Percentiles rank a stretch among this genome's conserved stretches.
Conservation (phyloP, 2,797 vertebrate species). For the Cynodonichthys magdalenae region DNA sequence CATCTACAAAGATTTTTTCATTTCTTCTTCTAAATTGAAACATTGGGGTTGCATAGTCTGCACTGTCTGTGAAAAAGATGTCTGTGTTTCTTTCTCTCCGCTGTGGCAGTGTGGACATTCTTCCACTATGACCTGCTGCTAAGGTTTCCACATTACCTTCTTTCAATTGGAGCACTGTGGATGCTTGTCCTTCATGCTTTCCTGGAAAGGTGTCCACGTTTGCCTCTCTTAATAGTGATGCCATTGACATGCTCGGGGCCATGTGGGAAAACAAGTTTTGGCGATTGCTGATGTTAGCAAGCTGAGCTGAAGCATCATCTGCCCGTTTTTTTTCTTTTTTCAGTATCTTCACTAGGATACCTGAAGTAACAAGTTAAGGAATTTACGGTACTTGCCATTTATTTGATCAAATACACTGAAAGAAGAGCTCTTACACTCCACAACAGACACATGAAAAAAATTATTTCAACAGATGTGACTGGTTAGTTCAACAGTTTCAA, state of each 20-base stretch:
- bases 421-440: slow-evolving; percentile 1
- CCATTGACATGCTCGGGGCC: slow-evolving; percentile 2
- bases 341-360: slow-evolving; percentile 89
- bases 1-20: slow-evolving; percentile 26
- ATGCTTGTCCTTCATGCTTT: background rate
- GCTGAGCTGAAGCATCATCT: slow-evolving; percentile 72
- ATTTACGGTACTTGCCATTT: slow-evolving; percentile 4
- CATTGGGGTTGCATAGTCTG: background rate
- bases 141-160: slow-evolving; percentile 26
- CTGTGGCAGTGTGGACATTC: background rate
- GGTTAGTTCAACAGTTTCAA: background rate
- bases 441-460: background rate
- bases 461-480: background rate
- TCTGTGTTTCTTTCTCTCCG: slow-evolving; percentile 28
- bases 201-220: slow-evolving; percentile 1
- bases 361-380: slow-evolving; percentile 82
- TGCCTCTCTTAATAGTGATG: slow-evolving; percentile 23
- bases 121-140: slow-evolving; percentile 15
- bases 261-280: slow-evolving; percentile 37
- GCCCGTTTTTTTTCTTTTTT: slow-evolving; percentile 89
- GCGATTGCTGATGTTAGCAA: slow-evolving; percentile 37
- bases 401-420: background rate
- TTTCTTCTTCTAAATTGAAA: slow-evolving; percentile 2
- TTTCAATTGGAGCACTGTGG: background rate
- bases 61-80: background rate